Percentiles rank a stretch among this genome's conserved stretches.
These are phyloP conservation scores for Pachycephus smyrnensis DNA, from an alignment of 2,888 invertebrate species.

Conservation along the genomic window DNA sequence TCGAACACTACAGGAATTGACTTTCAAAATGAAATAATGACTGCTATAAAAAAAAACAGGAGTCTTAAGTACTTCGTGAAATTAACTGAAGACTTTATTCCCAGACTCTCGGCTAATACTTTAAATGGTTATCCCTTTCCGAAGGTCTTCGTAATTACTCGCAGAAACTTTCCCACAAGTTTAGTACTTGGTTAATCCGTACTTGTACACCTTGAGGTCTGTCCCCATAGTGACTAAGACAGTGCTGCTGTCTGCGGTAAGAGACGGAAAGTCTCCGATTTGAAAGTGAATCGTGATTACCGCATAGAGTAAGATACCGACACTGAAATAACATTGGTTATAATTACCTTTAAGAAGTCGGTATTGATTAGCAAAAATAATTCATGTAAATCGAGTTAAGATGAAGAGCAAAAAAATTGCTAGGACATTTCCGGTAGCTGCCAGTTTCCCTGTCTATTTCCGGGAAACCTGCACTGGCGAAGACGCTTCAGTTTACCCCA, in stretches of 20 bases:
- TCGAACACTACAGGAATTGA: background rate
- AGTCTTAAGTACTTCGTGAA: background rate
- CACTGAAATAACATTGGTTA: background rate
- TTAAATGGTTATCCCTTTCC: background rate
- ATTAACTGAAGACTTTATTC: background rate
- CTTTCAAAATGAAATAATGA: background rate
- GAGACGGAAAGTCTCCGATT: background rate
- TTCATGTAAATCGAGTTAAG: too few relatives aligned
- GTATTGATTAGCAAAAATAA: too few relatives aligned
- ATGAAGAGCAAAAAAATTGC: too few relatives aligned
- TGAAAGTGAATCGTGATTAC: background rate
- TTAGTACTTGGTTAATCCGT: background rate
- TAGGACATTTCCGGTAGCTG: background rate
- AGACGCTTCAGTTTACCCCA: background rate
- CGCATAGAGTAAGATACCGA: background rate
- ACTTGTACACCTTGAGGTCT: background rate
- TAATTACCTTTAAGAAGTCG: too few relatives aligned
- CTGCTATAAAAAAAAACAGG: background rate
- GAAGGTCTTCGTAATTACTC: background rate
- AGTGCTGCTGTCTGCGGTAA: slow-evolving; percentile 1
- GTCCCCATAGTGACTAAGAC: background rate
- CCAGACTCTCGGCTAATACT: background rate
- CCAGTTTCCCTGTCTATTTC: background rate
- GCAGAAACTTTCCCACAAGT: background rate
- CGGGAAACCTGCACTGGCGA: background rate